These are phyloP conservation scores for Anguilla anguilla DNA, from an alignment of 2,797 vertebrate genomes.

Conservation along the genomic window DNA sequence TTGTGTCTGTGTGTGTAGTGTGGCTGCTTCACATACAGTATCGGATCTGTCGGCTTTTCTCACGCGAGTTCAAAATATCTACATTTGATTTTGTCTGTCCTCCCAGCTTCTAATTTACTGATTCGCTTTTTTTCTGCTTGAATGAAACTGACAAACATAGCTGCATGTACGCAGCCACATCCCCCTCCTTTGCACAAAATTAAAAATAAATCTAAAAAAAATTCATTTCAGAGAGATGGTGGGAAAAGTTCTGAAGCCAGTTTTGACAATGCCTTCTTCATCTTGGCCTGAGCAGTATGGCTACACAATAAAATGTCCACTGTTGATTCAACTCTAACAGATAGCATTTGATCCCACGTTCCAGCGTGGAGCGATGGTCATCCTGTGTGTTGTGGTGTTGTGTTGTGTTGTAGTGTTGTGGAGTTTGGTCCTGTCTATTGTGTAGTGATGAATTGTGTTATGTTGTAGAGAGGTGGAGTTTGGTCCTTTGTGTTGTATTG, in stretches of 20 bases:
- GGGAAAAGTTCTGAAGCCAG: neutral
- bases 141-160: slow-evolving; percentile 7
- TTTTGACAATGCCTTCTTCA: neutral
- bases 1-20: neutral
- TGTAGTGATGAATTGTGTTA: neutral
- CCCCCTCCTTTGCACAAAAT: neutral
- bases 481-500: neutral
- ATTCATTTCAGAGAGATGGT: neutral
- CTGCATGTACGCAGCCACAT: neutral
- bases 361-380: too few species aligned
- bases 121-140: neutral
- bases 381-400: too few species aligned
- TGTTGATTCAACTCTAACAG: too few species aligned
- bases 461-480: neutral
- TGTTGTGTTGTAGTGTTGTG: too few species aligned
- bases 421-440: neutral
- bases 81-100: neutral
- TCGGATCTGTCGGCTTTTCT: neutral
- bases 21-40: neutral
- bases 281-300: neutral
- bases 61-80: slow-evolving; percentile 1
- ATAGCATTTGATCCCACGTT: too few species aligned
- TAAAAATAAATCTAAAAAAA: neutral
- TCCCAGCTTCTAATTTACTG: slow-evolving; percentile 6
- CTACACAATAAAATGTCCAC: too few species aligned